Evolutionary conservation across 2,113 vertebrate species (phyloP).

Genomic region (Ahaetulla prasina): DNA sequence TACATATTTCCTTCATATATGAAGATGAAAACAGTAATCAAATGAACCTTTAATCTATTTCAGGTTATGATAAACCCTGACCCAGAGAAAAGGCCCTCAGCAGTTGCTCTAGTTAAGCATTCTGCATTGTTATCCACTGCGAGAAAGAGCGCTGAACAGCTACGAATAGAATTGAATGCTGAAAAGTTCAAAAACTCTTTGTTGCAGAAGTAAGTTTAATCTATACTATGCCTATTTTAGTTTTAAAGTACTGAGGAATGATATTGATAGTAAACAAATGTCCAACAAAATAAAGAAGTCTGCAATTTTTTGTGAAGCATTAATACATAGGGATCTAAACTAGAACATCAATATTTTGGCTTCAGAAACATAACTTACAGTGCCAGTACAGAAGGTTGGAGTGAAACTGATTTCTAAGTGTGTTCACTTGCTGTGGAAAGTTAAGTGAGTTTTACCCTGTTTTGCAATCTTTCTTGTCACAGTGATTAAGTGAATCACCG

Average conservation of each 20-base stretch:
- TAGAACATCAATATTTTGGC: background rate
- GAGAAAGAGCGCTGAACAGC: constrained; percentile 90
- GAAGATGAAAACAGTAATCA: background rate
- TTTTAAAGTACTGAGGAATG: constrained; percentile 9
- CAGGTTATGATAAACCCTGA: constrained; percentile 95
- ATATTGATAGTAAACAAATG: background rate
- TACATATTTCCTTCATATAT: background rate
- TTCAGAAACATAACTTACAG: background rate
- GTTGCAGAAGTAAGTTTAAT: constrained; percentile 85
- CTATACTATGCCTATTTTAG: background rate
- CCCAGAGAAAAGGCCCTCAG: constrained; percentile 83
- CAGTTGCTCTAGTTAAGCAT: constrained; percentile 85
- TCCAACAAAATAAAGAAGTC: background rate
- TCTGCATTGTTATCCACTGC: constrained; percentile 88
- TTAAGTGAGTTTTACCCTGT: no score
- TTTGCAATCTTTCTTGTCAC: no score
- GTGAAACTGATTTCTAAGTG: background rate
- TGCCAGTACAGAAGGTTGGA: background rate
- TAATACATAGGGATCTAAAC: background rate
- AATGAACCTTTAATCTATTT: background rate
- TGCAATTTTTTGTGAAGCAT: background rate
- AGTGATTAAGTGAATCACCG: no score
- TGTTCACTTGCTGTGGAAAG: background rate
- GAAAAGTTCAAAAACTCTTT: constrained; percentile 97
- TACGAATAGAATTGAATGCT: constrained; percentile 92